Base-by-base conservation (phyloP, 2,888 invertebrate species). In the Drosophila buzzatii region DNA sequence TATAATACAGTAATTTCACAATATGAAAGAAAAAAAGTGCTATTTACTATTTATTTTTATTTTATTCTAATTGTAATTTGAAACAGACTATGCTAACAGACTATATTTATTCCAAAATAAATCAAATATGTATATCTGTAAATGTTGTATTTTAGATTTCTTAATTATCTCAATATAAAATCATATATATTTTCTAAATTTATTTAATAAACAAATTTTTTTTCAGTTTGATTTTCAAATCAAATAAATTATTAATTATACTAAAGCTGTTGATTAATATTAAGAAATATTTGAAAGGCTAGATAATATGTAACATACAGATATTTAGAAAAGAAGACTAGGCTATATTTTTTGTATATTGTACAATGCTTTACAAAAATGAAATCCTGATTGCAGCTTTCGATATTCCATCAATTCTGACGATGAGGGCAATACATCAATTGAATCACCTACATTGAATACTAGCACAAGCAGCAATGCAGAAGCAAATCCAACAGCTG, bases 371-470 rank as follows among this genome's bases (percentile, higher is more conserved):
- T 7, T 47, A 27, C 27, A 27, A 27, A 27, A 35, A 45, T 41
- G 3, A 10, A 9, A 4, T n/a, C 10, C 12, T 59, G 18, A 4
- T 70, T 79, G 5, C 51, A 92, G 92, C 41, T 92, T 92, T 79
- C 85, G 85, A 23, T 92, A 91, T 68, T 90, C 84, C 37, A 92
- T 92, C 47, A 89, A 92, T 73, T 90, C 91, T 8, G 89, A 89
- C 53, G 91, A 92, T 62, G 88, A 91, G 44, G 90, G 89, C 9
- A 91, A 92, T 56, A 85, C 74, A 9, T 90, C 91, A 5, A 70
- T 79, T 18, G 91, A 91, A 41, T 73, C 81, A 14, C 68, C 76
- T 6, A 73, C 75, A n/a, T 52, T 73, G 52, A 74, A 72, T 18
- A 20, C 7, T 7, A 68, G 45, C 42, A 23, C 65, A 37, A 60